These are phyloP conservation scores for Pristionchus maxplancki DNA, from an alignment of 2,888 invertebrate genomes.

Conservation along the genomic window DNA sequence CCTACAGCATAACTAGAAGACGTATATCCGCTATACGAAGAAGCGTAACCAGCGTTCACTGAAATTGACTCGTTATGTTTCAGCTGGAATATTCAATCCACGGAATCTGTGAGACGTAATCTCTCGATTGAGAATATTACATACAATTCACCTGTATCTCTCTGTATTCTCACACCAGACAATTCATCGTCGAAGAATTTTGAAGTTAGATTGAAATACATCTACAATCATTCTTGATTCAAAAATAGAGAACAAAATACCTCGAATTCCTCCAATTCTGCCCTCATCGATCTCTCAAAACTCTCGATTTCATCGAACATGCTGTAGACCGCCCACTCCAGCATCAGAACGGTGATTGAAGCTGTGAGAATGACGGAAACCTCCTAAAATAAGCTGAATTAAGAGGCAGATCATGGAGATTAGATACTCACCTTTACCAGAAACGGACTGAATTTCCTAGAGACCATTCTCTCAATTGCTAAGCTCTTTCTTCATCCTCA, in stretches of 20 bases:
- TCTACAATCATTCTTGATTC: not conserved
- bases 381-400: not conserved
- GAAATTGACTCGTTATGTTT: not conserved
- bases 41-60: not conserved
- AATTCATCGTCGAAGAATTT: not conserved
- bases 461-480: not conserved
- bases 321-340: not conserved
- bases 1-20: not conserved
- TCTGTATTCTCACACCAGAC: not conserved
- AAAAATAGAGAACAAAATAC: not conserved
- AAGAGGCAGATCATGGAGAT: not conserved
- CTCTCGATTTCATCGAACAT: slow-evolving; percentile 9
- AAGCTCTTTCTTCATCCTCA: not conserved
- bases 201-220: not conserved
- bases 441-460: not conserved
- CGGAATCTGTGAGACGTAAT: not conserved
- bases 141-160: not conserved
- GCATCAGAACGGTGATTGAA: not conserved
- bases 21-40: not conserved
- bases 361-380: not conserved
- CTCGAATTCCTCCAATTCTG: slow-evolving; percentile 32
- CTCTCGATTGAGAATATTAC: not conserved
- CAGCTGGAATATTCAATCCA: not conserved
- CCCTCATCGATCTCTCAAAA: not conserved
- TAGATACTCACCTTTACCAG: not conserved